phyloP scores from a whole-genome alignment of 2,113 vertebrate species.

The Myotis brandtii region DNA sequence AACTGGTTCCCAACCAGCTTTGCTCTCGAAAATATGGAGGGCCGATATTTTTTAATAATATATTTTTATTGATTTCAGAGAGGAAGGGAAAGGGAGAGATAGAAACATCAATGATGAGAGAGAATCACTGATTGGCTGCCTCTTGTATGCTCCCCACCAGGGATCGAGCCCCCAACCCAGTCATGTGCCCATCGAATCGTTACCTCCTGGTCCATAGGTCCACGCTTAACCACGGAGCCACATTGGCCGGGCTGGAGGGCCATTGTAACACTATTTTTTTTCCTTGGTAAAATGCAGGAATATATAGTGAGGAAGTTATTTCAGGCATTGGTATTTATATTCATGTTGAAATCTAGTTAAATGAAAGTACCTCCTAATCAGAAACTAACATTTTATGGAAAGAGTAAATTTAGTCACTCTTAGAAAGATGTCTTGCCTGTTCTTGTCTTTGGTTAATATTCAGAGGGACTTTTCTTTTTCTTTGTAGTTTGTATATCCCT shows the following conservation, averaged over 20 bases:
- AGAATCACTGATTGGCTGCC: too few relatives aligned
- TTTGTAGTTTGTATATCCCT: not conserved
- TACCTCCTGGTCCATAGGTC: too few relatives aligned
- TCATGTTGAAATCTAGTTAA: conserved; percentile 56
- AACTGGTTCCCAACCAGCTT: not conserved
- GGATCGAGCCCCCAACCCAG: too few relatives aligned
- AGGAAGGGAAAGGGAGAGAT: too few relatives aligned
- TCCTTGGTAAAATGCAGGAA: conserved; percentile 28
- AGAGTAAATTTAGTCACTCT: conserved; percentile 43
- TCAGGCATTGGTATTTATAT: conserved; percentile 51
- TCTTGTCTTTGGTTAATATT: conserved; percentile 49
- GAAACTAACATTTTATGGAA: conserved; percentile 57
- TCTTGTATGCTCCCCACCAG: too few relatives aligned
- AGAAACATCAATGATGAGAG: too few relatives aligned
- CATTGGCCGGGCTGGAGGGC: not conserved
- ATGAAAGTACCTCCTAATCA: conserved; percentile 42
- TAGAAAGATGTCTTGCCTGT: not conserved
- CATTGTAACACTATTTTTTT: conserved; percentile 24
- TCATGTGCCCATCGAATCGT: too few relatives aligned
- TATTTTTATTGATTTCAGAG: too few relatives aligned
- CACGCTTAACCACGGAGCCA: not conserved
- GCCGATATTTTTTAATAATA: too few relatives aligned
- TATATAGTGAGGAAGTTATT: conserved; percentile 32
- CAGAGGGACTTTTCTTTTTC: not conserved
- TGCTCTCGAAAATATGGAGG: conserved; percentile 3